Evolutionary conservation across 2,888 invertebrate species (phyloP), one percentile per base, ranked within the genome.

Genomic region (Spodoptera picta): DNA sequence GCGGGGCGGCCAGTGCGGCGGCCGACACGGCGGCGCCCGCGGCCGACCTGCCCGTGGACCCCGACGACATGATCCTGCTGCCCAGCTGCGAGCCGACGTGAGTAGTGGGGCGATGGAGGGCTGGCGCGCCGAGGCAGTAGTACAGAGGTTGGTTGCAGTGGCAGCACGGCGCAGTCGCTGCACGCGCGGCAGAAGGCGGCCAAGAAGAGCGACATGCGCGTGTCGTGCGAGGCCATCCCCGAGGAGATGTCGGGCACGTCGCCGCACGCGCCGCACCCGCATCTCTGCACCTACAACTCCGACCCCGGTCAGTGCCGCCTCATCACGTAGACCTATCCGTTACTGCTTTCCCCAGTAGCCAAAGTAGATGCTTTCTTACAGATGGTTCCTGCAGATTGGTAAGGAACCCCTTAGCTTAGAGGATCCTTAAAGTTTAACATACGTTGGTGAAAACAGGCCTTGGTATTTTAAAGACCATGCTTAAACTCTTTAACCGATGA

Each of bases 161-260:
- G 85, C 68, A 85, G 83, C 61, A 77, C 86, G 4, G 79, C 90
- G 60, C 80, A 84, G 78, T 79, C 94, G 65, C 82, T 92, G 75
- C 95, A 95, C 82, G 88, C 92, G 52, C 68, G 73, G 27, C 96
- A 96, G 86, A 96, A 97, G 87, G 95, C 95, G 64, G 90, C 91
- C 53, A 97, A 97, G 92, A 96, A 96, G 77, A 97, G 97, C 90
- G 97, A 97, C 89, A 96, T 96, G 96, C 96, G 97, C 77, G 97
- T 97, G 19, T 98, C 98, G 86, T 98, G 98, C 90, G 98, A 98
- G 92, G 98, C 98, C 61, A 98, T 98, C 84, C 98, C 98, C 10
- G 98, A 98, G 92, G 98, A 98, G 95, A 97, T 97, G 84, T 96
- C 96, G 90, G 96, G 97, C 89, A 96, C 96, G 10, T 97, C 79